Conservation (phyloP, 37 sponge, comb jelly and placozoan species). For the Oopsacas minuta region DNA sequence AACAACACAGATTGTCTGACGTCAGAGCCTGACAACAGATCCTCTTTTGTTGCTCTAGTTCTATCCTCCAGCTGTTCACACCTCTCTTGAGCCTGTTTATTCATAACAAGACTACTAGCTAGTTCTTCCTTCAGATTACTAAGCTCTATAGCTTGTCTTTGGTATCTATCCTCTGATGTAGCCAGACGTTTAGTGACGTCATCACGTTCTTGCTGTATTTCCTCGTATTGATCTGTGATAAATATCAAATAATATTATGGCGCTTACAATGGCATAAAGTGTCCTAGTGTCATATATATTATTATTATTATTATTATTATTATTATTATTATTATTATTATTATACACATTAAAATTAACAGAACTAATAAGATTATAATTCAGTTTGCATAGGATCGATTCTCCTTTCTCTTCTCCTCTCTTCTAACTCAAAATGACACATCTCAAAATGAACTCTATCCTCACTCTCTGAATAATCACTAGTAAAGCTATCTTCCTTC, state of each 20-base stretch:
- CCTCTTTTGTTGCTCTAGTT: neutral
- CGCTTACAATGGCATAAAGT: too few species aligned
- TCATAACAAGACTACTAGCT: neutral
- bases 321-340: too few species aligned
- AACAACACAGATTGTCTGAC: neutral
- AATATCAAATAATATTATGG: neutral
- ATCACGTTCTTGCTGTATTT: neutral
- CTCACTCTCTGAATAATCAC: too few species aligned
- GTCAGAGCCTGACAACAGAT: neutral
- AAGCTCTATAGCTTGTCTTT: neutral
- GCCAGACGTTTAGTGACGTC: neutral
- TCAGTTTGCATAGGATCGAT: neutral
- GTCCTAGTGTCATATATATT: too few species aligned
- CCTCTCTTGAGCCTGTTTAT: neutral
- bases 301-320: too few species aligned
- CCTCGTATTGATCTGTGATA: neutral
- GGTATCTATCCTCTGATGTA: neutral
- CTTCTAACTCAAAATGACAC: neutral
- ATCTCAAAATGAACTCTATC: neutral
- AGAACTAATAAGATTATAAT: neutral
- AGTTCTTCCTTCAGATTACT: neutral
- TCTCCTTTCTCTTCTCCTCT: neutral
- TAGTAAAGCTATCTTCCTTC: too few species aligned
- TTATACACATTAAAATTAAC: too few species aligned
- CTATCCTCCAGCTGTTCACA: conserved; percentile 19